A percentile compares a stretch with the other conserved stretches of the same genome.
Conservation (phyloP, 2,113 vertebrate species). For the Crotalus helleri region DNA sequence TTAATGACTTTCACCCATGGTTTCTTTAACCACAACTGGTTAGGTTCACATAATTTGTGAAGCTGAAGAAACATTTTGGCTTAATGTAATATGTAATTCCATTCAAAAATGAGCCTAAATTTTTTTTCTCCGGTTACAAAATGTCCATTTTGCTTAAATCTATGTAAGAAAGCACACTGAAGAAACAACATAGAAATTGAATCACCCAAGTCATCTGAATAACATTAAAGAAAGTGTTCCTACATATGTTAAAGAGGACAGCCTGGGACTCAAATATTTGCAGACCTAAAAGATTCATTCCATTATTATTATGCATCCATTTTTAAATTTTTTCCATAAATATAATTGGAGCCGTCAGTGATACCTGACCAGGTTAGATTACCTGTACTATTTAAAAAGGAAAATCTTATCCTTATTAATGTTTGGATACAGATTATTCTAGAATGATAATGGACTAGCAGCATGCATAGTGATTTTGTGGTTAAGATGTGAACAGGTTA, state of each 20-base stretch:
- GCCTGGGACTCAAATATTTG: neutral
- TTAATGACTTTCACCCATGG: neutral
- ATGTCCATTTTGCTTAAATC: accelerated
- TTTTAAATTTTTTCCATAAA: neutral
- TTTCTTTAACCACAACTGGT: neutral
- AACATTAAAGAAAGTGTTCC: neutral
- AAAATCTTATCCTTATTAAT: neutral
- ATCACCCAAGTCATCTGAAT: neutral
- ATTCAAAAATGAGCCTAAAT: neutral
- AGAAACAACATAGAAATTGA: neutral
- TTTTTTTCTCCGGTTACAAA: neutral
- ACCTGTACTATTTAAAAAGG: neutral
- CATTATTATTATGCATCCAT: neutral
- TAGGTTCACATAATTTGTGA: neutral
- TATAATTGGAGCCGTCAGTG: neutral
- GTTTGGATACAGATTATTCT: neutral
- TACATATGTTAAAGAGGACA: accelerated
- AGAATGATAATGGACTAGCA: neutral
- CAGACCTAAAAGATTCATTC: accelerated
- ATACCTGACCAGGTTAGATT: neutral
- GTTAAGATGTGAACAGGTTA: neutral
- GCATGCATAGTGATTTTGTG: neutral
- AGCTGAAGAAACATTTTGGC: neutral
- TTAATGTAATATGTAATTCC: neutral
- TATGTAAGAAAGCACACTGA: accelerated